phyloP scores from a whole-genome alignment of 2,888 invertebrate species.

The Pachycephus smyrnensis region DNA sequence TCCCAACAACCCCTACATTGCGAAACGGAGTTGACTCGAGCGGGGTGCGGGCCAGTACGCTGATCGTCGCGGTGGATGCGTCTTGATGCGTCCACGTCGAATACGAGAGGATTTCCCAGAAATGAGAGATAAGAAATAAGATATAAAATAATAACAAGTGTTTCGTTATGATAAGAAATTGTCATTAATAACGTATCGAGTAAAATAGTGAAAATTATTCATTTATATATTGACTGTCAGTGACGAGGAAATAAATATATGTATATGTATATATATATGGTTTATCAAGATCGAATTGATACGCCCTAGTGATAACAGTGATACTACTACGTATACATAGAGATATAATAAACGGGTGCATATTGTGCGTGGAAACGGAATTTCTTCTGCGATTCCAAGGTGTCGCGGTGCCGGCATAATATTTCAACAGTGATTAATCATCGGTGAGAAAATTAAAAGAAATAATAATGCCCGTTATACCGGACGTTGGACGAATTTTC shows the following conservation, averaged over 20 bases:
- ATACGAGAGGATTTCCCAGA: background rate
- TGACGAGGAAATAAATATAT: background rate
- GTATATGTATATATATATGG: background rate
- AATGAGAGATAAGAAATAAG: too few species aligned
- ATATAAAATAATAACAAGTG: background rate
- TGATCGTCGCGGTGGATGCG: constrained; percentile 6
- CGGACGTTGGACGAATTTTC: background rate
- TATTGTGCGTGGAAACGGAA: background rate
- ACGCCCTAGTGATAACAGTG: background rate
- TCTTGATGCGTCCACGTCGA: background rate
- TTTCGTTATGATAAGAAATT: background rate
- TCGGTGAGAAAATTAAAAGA: background rate
- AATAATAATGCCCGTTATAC: background rate
- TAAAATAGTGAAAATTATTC: background rate
- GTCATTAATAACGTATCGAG: background rate
- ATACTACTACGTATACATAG: background rate
- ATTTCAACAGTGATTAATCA: background rate
- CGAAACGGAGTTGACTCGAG: constrained; percentile 13
- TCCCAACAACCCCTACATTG: background rate
- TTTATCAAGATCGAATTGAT: background rate
- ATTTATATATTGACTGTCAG: background rate
- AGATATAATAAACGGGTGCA: background rate
- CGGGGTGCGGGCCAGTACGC: constrained; percentile 16
- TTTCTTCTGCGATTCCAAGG: background rate
- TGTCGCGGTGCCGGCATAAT: background rate